phyloP scores from a whole-genome alignment of 2,113 vertebrate genomes.

The Gasterosteus nipponicus region DNA sequence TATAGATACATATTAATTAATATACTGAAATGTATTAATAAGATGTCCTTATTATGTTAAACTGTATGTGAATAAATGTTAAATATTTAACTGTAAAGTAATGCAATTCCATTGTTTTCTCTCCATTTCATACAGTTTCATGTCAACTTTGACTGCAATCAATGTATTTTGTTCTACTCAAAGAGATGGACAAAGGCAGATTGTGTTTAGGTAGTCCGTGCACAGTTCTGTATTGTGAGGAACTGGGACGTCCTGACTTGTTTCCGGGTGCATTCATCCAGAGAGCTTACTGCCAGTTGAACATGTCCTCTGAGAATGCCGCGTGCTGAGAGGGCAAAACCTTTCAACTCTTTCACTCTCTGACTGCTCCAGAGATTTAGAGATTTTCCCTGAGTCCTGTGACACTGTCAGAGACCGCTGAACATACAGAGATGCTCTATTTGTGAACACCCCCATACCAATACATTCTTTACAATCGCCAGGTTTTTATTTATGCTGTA shows the following conservation, averaged over 20 bases:
- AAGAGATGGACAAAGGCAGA: background rate
- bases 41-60: too few species aligned
- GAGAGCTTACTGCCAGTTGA: slow-evolving; percentile 3
- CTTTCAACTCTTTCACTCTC: background rate
- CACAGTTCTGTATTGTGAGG: background rate
- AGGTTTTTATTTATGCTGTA: background rate
- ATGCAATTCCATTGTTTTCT: too few species aligned
- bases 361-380: background rate
- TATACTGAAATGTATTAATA: too few species aligned
- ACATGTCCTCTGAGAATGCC: slow-evolving; percentile 3
- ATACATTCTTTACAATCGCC: background rate
- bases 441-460: background rate
- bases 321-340: slow-evolving; percentile 12
- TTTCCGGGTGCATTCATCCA: background rate
- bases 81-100: too few species aligned
- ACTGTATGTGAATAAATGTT: too few species aligned
- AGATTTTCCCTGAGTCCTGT: background rate
- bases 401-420: background rate
- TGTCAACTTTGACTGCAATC: too few species aligned
- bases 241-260: background rate
- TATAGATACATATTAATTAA: too few species aligned
- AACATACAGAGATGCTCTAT: background rate
- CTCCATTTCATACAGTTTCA: too few species aligned
- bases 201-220: background rate
- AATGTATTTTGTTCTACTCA: background rate